These are phyloP conservation scores for Hydrophis major DNA, from an alignment of 2,797 vertebrate species.

Conservation along the genomic window DNA sequence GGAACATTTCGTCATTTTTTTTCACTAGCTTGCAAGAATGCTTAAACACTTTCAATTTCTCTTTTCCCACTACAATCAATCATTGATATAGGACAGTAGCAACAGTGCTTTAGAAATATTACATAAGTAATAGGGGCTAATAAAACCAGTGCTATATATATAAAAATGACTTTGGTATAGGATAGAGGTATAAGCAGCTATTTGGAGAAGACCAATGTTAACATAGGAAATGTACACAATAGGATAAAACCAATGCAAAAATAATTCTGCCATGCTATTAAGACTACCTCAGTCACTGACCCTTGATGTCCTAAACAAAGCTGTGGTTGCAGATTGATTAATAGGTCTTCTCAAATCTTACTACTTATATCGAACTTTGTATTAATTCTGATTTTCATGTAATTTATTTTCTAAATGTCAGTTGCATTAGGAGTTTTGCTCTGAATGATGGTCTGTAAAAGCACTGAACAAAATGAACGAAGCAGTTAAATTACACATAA, in stretches of 20 bases:
- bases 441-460: neutral
- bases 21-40: conserved; percentile 15
- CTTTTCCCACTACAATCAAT: neutral
- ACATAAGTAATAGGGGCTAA: neutral
- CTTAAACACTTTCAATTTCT: neutral
- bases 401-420: neutral
- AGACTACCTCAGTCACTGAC: neutral
- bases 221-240: neutral
- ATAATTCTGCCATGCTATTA: neutral
- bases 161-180: neutral
- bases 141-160: neutral
- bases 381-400: neutral
- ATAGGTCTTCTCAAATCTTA: neutral
- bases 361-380: neutral
- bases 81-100: neutral
- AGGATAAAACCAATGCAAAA: neutral
- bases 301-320: neutral
- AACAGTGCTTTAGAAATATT: neutral
- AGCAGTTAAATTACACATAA: neutral
- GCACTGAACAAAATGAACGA: neutral
- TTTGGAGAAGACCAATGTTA: neutral
- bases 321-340: neutral
- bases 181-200: neutral
- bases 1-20: conserved; percentile 29
- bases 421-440: neutral